Conservation (phyloP, 1,140 invertebrate species). For the Hylaeus anthracinus region DNA sequence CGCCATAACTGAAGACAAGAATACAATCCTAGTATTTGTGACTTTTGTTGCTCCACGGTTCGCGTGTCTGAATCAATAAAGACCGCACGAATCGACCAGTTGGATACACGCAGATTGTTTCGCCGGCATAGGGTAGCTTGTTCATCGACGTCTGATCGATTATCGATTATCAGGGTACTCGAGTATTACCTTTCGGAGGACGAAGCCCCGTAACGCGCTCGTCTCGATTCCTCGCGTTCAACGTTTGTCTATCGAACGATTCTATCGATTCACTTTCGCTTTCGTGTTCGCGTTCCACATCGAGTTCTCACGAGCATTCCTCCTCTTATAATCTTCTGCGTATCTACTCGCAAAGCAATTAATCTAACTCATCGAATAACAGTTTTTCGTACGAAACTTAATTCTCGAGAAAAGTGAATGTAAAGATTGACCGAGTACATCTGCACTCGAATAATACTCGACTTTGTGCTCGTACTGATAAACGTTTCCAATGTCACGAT, state of each 20-base stretch:
- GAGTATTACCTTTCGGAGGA: constrained; percentile 37
- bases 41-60: background rate
- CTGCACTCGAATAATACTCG: background rate
- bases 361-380: background rate
- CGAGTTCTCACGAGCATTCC: background rate
- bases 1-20: background rate
- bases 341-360: background rate
- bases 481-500: too few species aligned
- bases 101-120: constrained; percentile 20
- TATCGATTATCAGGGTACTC: constrained; percentile 38
- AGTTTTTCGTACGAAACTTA: background rate
- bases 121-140: background rate
- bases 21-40: constrained; percentile 2
- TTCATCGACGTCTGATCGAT: constrained; percentile 43
- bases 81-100: constrained; percentile 15
- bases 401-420: background rate
- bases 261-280: constrained; percentile 29
- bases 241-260: constrained; percentile 8
- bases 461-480: background rate
- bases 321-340: too few species aligned
- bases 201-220: constrained; percentile 18
- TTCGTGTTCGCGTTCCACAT: background rate
- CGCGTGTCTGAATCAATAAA: constrained; percentile 7
- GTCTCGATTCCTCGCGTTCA: constrained; percentile 12
- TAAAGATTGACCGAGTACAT: background rate